These are phyloP conservation scores for Synanthedon myopaeformis DNA, from an alignment of 2,888 invertebrate genomes.

Conservation along the genomic window DNA sequence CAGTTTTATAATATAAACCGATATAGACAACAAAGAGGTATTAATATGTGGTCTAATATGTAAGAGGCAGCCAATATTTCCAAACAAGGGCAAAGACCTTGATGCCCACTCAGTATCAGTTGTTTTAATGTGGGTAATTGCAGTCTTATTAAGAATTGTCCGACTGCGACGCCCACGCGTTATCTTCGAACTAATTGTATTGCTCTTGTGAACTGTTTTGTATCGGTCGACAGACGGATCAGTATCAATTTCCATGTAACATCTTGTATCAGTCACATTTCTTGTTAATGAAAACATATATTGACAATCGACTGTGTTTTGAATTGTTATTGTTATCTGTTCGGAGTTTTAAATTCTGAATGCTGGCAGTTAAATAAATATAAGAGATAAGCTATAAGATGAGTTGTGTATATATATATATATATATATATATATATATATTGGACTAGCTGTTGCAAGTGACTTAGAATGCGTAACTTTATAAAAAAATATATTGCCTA, in stretches of 20 bases:
- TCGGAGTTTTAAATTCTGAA: too few species aligned
- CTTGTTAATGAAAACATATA: neutral
- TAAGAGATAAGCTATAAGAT: too few species aligned
- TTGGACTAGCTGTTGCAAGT: too few species aligned
- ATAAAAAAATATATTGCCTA: too few species aligned
- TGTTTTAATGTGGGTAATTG: conserved; percentile 63
- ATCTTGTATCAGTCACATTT: neutral
- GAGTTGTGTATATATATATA: too few species aligned
- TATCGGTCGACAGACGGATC: neutral
- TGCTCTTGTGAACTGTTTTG: neutral
- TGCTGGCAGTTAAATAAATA: too few species aligned
- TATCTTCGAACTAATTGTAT: conserved; percentile 13
- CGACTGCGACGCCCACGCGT: conserved; percentile 39
- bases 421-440: too few species aligned
- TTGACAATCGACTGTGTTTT: too few species aligned
- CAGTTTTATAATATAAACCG: neutral
- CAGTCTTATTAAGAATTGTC: conserved; percentile 50
- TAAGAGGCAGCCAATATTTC: conserved; percentile 42
- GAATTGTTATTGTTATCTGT: too few species aligned
- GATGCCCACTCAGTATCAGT: conserved; percentile 56
- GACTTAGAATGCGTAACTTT: too few species aligned
- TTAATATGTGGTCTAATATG: conserved; percentile 24
- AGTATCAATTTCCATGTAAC: neutral
- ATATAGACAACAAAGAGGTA: conserved; percentile 24
- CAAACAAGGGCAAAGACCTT: conserved; percentile 53